A percentile compares a stretch with the other conserved stretches of the same genome.
Evolutionary conservation across 1,140 invertebrate genomes (phyloP).

Genomic region (Calliphora vicina): DNA sequence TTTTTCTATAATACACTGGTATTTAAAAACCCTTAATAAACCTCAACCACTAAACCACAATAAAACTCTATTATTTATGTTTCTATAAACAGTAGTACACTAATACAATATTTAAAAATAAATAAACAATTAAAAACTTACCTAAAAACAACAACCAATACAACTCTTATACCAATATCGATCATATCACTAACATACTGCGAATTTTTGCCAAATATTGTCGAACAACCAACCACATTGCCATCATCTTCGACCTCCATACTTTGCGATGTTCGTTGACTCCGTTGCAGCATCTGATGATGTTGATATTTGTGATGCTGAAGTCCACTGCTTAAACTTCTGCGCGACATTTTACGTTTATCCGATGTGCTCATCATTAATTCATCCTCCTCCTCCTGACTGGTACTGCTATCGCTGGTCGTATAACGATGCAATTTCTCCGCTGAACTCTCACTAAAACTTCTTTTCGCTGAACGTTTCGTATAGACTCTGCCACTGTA

Average conservation of each 20-base stretch:
- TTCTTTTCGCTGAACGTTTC: constrained; percentile 41
- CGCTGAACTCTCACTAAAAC: constrained; percentile 49
- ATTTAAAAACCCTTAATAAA: too few relatives aligned
- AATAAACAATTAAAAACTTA: constrained; percentile 40
- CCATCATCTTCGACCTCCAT: constrained; percentile 1
- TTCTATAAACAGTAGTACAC: too few relatives aligned
- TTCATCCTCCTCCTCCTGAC: constrained; percentile 16
- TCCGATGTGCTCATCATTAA: not conserved
- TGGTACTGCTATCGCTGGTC: constrained; percentile 1
- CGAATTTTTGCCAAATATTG: not conserved
- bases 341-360: constrained; percentile 9
- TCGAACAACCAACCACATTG: constrained; percentile 4
- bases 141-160: constrained; percentile 49
- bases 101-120: not conserved
- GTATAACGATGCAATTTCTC: constrained; percentile 44
- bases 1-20: too few relatives aligned
- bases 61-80: too few relatives aligned
- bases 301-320: constrained; percentile 7
- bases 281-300: not conserved
- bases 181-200: constrained; percentile 45
- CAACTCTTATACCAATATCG: constrained; percentile 48
- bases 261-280: not conserved
- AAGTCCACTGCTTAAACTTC: constrained; percentile 23
- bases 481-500: not conserved
- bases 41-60: too few relatives aligned